These are phyloP conservation scores for Drosophila lacertosa DNA, from an alignment of 1,140 invertebrate species.

Conservation along the genomic window DNA sequence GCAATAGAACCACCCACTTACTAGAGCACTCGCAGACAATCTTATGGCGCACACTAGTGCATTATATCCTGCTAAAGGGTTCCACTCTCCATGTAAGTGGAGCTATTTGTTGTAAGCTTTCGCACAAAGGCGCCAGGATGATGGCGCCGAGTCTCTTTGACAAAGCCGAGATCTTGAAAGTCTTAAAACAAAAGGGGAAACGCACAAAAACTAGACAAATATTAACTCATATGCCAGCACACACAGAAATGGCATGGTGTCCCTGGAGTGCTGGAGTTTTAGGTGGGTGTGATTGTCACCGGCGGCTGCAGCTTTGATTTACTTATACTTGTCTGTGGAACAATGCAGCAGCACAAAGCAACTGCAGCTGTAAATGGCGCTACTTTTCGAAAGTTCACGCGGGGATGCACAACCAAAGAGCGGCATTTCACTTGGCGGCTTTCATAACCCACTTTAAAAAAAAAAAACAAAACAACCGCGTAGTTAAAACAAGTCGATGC, in stretches of 20 bases:
- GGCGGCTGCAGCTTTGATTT: slow-evolving; percentile 11
- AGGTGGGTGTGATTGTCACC: slow-evolving; percentile 6
- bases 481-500: slow-evolving; percentile 2
- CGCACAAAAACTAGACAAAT: slow-evolving; percentile 79
- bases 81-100: slow-evolving; percentile 61
- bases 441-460: not conserved
- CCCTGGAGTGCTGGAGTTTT: not conserved
- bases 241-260: slow-evolving; percentile 1
- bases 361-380: slow-evolving; percentile 21
- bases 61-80: slow-evolving; percentile 61
- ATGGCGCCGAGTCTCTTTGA: slow-evolving; percentile 43
- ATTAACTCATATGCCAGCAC: slow-evolving; percentile 68
- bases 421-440: slow-evolving; percentile 9
- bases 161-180: slow-evolving; percentile 32
- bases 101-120: slow-evolving; percentile 62
- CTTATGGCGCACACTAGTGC: slow-evolving; percentile 27
- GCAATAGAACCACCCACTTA: slow-evolving; percentile 51
- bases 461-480: not conserved
- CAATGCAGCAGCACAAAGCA: slow-evolving; percentile 28
- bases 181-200: slow-evolving; percentile 67
- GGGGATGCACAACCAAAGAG: slow-evolving; percentile 23
- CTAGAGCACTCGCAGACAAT: slow-evolving; percentile 5
- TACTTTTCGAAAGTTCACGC: slow-evolving; percentile 24
- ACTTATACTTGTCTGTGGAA: slow-evolving; percentile 2
- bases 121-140: slow-evolving; percentile 14